Evolutionary conservation across 2,113 vertebrate genomes (phyloP), one percentile per base, ranked within the genome.

Genomic region (Sphyrna mokarran): DNA sequence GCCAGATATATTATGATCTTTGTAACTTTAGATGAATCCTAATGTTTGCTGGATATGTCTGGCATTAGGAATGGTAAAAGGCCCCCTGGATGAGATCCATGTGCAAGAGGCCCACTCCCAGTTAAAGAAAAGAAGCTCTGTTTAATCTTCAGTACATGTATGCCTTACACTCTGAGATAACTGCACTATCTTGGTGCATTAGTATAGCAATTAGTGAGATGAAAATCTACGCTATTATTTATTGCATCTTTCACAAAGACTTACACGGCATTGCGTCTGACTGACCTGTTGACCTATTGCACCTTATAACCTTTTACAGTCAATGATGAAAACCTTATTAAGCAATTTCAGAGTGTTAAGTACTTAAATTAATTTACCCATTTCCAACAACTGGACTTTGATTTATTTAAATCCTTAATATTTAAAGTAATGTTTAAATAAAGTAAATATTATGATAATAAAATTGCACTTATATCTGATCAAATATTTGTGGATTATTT

Each of bases 61-160:
- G 68, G 69, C 69, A 95, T 5, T 10, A 61, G 40, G 63, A 69
- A 93, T 29, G 5, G 6, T 93, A 37, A 69, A 94, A 68, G 20
- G 40, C 48, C 37, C 66, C 26, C 68, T 95, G 94, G 94, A 72
- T 54, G 37, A 48, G 94, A 95, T 95, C 68, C 94, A 48, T 72
- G 22, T 95, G 40, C 94, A 95, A 95, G 94, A 72, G 94, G 94
- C 94, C 68, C 94, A 26, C 63, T 95, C 94, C 69, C 69, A 72
- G 40, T 95, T 76, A 54, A 95, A 95, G 94, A 95, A 95, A 95
- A 95, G 94, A 76, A 72, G 94, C 94, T 54, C 69, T 95, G 68
- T 95, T 91, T 94, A 94, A 94, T 94, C 68, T 70, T 94, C 68
- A 70, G 10, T 70, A 29, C 20, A 29, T 95, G 43, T 48, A 95